These are phyloP conservation scores for Chelonoidis abingdonii DNA, from an alignment of 2,113 vertebrate species.

Conservation along the genomic window DNA sequence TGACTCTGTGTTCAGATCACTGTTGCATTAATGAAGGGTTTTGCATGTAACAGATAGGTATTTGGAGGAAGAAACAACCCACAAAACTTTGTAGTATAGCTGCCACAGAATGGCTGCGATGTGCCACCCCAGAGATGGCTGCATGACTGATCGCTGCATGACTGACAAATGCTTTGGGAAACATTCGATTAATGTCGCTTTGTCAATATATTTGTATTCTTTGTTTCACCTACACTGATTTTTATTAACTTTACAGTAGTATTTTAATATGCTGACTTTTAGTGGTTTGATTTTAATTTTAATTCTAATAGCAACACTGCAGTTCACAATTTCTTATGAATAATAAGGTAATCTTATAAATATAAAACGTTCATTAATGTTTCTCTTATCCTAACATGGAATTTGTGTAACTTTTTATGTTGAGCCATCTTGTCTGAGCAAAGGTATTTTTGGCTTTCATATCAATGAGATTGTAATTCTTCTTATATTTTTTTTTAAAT, in stretches of 20 bases:
- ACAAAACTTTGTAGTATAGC: background rate
- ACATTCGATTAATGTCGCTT: background rate
- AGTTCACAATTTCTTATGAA: background rate
- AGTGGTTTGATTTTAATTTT: background rate
- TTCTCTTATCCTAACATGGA: background rate
- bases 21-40: background rate
- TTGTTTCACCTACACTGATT: background rate
- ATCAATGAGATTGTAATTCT: background rate
- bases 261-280: background rate
- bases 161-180: background rate
- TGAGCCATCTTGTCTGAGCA: background rate
- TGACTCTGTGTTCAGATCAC: background rate
- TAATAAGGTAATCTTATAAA: background rate
- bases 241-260: background rate
- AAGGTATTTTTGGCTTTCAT: background rate
- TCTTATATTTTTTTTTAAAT: background rate
- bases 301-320: background rate
- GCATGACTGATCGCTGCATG: background rate
- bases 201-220: background rate
- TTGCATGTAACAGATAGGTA: background rate
- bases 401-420: background rate
- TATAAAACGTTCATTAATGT: background rate
- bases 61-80: background rate
- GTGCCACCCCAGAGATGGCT: background rate
- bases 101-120: background rate